Evolutionary conservation across 2,113 vertebrate species (phyloP), one percentile per base, ranked within the genome.

Genomic region (Centropus unirufus): DNA sequence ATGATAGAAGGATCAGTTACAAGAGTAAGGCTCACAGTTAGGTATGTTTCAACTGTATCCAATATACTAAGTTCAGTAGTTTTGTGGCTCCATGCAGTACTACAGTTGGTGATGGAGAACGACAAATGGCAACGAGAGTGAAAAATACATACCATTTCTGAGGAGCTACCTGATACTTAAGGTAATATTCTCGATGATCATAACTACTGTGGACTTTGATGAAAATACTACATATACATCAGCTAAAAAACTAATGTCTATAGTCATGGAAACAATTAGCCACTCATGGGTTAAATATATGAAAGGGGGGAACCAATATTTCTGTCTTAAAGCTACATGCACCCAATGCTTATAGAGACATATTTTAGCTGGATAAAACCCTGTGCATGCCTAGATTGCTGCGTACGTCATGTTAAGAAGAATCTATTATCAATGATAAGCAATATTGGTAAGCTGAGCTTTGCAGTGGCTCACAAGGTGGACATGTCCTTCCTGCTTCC

Each of bases 111-210:
- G 22, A 40, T 2, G 12, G 67, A 69, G 54, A 85, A 64, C 52
- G 72, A 21, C 23, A 51, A 36, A 77, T 59, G 51, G 69, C 87
- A 84, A 73, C n/a, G 10, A 87, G 15, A 91, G 76, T 34, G 19
- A 14, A 89, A 93, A 92, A 95, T 20, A 4, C 6, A 59, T 67
- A 66, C 24, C 0, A 39, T 77, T 79, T 79, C 47, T 61, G 59
- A 91, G 51, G 68, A 77, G 57, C n/a, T 84, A 20, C 58, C 62
- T 83, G 26, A 26, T 84, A 59, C 59, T 81, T 75, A 86, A 73
- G 32, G 27, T 44, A 63, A 36, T 78, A 55, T 73, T 72, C 26
- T 47, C 62, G 58, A 73, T 80, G 49, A 73, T n/a, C 27, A n/a
- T 62, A 91, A 72, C 40, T 20, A 86, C 72, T 69, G 15, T 52